Evolutionary conservation across 2,888 invertebrate genomes (phyloP), one percentile per base, ranked within the genome.

Genomic region (Eilema griseolum): DNA sequence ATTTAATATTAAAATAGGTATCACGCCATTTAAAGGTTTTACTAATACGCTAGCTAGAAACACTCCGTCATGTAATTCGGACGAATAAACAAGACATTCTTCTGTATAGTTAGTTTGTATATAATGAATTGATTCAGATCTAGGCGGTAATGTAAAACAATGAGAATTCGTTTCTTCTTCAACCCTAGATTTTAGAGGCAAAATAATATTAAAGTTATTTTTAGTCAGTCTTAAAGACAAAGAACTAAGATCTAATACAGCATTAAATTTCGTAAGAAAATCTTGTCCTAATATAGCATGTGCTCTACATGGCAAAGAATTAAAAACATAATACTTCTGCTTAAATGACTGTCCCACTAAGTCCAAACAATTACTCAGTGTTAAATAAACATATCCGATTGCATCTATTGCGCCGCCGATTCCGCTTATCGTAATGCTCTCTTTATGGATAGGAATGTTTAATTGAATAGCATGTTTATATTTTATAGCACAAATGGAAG

Each of bases 351-450:
- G 63, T 24, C 41, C 41, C n/a, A 26, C 11, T 63, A 23, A 24
- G 24, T 16, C 24, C 41, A 23, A 41, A 41, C 23, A 41, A 4
- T 24, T 11, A 41, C 41, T 62, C 33, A 73, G 57, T 24, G 41
- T 28, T 57, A 76, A 24, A 57, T 63, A 72, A 69, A 71, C 71
- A 64, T 65, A 74, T 31, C 76, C 74, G 0, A 70, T 57, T 28
- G 28, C 28, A 3, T 26, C 41, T 63, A 41, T 59, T 23, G 57
- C 71, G 28, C 75, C 78, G 14, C 75, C 74, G 3, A 78, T 56
- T 26, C 75, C 75, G 37, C 70, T 72, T 69, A 76, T 66, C 23
- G n/a, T n/a, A n/a, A n/a, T n/a, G n/a, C n/a, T n/a, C n/a, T n/a
- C n/a, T n/a, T n/a, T n/a, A n/a, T n/a, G 69, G 59, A 75, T 28